Evolutionary conservation across 2,888 invertebrate genomes (phyloP).

Genomic region (Drosophila lacicola): DNA sequence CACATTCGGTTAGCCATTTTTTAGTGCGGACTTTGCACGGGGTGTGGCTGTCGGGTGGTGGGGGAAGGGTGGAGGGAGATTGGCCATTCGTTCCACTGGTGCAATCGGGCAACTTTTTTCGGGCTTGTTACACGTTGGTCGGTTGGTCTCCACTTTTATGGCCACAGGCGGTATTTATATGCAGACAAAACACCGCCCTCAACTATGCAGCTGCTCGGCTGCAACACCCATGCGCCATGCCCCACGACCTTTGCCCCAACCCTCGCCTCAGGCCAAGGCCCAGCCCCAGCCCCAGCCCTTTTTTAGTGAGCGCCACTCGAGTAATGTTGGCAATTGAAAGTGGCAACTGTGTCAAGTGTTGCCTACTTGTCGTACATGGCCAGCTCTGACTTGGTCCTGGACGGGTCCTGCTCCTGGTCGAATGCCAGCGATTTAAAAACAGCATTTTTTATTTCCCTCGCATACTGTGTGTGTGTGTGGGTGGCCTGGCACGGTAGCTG

Average conservation of each 20-base stretch:
- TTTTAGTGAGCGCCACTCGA: slow-evolving; percentile 65
- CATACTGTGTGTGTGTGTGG: slow-evolving; percentile 1
- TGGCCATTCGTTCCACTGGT: slow-evolving; percentile 51
- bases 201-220: slow-evolving; percentile 47
- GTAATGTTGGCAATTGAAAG: slow-evolving; percentile 83
- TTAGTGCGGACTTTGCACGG: slow-evolving; percentile 56
- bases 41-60: slow-evolving; percentile 4
- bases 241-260: neutral
- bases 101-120: slow-evolving; percentile 53
- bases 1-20: slow-evolving; percentile 78
- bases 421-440: slow-evolving; percentile 68
- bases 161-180: slow-evolving; percentile 85
- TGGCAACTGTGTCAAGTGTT: slow-evolving; percentile 83
- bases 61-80: slow-evolving; percentile 5
- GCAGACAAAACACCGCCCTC: slow-evolving; percentile 68
- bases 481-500: slow-evolving; percentile 30
- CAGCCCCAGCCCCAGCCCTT: slow-evolving; percentile 9
- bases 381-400: slow-evolving; percentile 32
- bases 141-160: slow-evolving; percentile 83
- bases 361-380: slow-evolving; percentile 79
- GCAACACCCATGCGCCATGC: neutral
- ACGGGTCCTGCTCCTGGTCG: slow-evolving; percentile 10
- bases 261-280: neutral
- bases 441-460: slow-evolving; percentile 74
- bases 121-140: slow-evolving; percentile 77